Evolutionary conservation across 2,797 vertebrate species (phyloP).

Genomic region (Eulemur coronatus): DNA sequence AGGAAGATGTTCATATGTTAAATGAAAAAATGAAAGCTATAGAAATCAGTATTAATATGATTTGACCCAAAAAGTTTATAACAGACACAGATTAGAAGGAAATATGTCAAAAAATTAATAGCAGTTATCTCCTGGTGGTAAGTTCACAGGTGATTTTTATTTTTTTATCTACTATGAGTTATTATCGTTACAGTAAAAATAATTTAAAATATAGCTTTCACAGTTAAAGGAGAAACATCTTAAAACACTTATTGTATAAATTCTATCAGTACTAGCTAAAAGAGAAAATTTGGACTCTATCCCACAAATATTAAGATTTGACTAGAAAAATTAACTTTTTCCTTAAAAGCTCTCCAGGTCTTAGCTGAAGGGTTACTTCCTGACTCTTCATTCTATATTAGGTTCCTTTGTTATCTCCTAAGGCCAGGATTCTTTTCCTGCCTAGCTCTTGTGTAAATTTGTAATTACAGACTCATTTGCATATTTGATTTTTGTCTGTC

Average conservation of each 20-base stretch:
- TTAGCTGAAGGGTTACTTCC: not conserved
- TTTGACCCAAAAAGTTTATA: slow-evolving; percentile 37
- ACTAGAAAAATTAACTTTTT: slow-evolving; percentile 33
- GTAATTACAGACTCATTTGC: slow-evolving; percentile 8
- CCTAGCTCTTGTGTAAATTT: not conserved
- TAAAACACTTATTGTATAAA: not conserved
- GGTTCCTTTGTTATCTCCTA: not conserved
- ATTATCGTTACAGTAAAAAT: slow-evolving; percentile 28
- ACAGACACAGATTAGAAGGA: not conserved
- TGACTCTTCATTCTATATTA: not conserved
- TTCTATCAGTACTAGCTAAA: slow-evolving; percentile 8
- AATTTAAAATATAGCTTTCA: slow-evolving; percentile 18
- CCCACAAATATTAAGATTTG: not conserved
- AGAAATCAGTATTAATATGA: not conserved
- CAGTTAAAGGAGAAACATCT: not conserved
- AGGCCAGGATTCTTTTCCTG: not conserved
- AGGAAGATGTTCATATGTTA: not conserved
- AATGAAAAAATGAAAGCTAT: not conserved
- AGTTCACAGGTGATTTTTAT: not conserved
- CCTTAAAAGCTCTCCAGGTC: slow-evolving; percentile 4
- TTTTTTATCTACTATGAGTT: slow-evolving; percentile 1
- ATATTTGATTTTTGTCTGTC: not conserved
- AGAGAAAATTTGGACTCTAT: not conserved
- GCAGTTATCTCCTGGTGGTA: not conserved
- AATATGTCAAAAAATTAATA: slow-evolving; percentile 46